Conservation (phyloP, 1,140 invertebrate species). For the Micrasema minimum region DNA sequence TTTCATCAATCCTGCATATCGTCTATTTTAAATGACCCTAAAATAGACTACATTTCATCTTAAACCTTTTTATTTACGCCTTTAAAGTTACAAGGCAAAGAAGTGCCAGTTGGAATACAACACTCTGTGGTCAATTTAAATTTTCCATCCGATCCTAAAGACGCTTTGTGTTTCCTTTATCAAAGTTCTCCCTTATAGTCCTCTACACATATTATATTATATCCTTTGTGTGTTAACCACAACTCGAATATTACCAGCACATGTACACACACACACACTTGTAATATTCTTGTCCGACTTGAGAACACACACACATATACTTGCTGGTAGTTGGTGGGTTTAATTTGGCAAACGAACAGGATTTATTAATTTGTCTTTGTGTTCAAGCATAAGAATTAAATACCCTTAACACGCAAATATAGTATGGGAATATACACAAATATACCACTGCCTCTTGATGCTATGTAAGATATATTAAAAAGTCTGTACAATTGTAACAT, state of each 20-base stretch:
- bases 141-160: background rate
- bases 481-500: too few relatives aligned
- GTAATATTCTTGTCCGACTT: background rate
- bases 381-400: conserved; percentile 45
- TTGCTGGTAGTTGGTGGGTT: conserved; percentile 30
- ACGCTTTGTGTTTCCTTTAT: background rate
- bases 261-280: background rate
- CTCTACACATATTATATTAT: background rate
- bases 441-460: too few relatives aligned
- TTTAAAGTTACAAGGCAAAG: too few relatives aligned
- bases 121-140: background rate
- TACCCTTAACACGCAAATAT: conserved; percentile 32
- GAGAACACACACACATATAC: background rate
- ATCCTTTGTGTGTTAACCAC: conserved; percentile 14
- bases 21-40: too few relatives aligned
- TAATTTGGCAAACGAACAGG: conserved; percentile 44
- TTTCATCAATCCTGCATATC: too few relatives aligned
- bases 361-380: conserved; percentile 50
- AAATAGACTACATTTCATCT: too few relatives aligned
- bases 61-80: too few relatives aligned
- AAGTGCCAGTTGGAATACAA: too few relatives aligned
- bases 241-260: conserved; percentile 12
- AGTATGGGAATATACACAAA: too few relatives aligned
- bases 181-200: conserved; percentile 4
- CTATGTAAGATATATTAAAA: too few relatives aligned